Evolutionary conservation across 2,113 vertebrate genomes (phyloP), one percentile per base, ranked within the genome.

Genomic region (Climacteris rufus): DNA sequence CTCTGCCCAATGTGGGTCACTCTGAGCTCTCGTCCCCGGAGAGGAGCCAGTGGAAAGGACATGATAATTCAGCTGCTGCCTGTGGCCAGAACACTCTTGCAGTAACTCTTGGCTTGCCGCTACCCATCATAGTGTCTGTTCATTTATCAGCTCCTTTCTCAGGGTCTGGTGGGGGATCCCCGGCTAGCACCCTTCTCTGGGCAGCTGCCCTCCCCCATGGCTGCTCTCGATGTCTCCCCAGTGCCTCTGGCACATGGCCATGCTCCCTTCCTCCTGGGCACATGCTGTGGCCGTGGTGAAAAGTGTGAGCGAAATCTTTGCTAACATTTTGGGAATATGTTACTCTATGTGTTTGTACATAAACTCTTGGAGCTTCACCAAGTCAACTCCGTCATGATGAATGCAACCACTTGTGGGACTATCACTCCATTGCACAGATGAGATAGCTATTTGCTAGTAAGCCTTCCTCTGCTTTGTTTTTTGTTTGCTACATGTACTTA

Each of bases 291-390:
- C 33, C 39, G 10, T 66, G 27, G 39, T 70, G 30, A 92, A 88
- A 90, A 77, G 56, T n/a, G 25, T 0, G 4, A 70, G 33, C 0
- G 0, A 83, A 74, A 12, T 40, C 53, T 44, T 71, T 39, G n/a
- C 56, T 87, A 75, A 52, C 9, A 19, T 92, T 89, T 83, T 50
- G 56, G 35, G n/a, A 78, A 35, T 28, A 54, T 39, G 25, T 68
- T 82, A 30, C 39, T 52, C 6, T 35, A 33, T 12, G 25, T 52
- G 53, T 82, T 79, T 60, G 70, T 66, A 19, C 37, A 70, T 59
- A 66, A 83, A 78, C 42, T 81, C 56, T 37, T 75, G 52, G 87
- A 91, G 11, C 4, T 56, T 85, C 53, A 63, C 59, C 56, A 68
- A 37, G 49, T 56, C 57, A 81, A n/a, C 33, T 61, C n/a, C 14